These are phyloP conservation scores for Leistus spinibarbis DNA, from an alignment of 2,888 invertebrate species.

Conservation along the genomic window DNA sequence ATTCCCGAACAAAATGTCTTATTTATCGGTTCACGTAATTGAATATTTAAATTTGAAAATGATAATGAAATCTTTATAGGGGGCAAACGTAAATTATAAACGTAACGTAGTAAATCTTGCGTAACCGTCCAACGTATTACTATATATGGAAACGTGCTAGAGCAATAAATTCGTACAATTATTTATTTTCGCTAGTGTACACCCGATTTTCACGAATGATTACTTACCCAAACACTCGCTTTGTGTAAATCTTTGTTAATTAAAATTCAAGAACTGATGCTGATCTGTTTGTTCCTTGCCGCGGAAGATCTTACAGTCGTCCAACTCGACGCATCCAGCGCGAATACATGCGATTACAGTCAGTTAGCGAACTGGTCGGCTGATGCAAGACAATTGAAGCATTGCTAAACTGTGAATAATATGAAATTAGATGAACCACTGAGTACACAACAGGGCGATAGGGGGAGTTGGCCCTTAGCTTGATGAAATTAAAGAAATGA, in stretches of 20 bases:
- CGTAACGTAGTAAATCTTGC: not conserved
- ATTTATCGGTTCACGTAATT: too few species aligned
- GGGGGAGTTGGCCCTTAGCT: constrained; percentile 8
- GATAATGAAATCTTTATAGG: not conserved
- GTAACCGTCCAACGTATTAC: not conserved
- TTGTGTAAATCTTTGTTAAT: constrained; percentile 54
- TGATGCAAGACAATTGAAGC: constrained; percentile 37
- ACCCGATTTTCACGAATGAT: constrained; percentile 39
- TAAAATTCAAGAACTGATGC: constrained; percentile 47
- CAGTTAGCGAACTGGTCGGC: constrained; percentile 7
- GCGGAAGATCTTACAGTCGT: constrained; percentile 33
- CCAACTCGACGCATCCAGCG: constrained; percentile 1
- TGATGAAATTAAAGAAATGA: constrained; percentile 47
- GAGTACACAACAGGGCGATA: constrained; percentile 20
- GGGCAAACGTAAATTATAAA: not conserved
- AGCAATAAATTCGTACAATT: constrained; percentile 39
- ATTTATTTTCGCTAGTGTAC: constrained; percentile 36
- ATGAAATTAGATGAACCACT: constrained; percentile 39
- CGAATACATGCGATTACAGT: not conserved
- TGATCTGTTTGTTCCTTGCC: constrained; percentile 39
- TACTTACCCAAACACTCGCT: constrained; percentile 46
- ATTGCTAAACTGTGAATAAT: constrained; percentile 39
- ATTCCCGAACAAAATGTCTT: too few species aligned
- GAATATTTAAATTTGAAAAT: too few species aligned
- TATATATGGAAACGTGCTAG: not conserved